Percentiles rank a stretch among this genome's conserved stretches.
phyloP scores from a whole-genome alignment of 2,113 vertebrate species.

The Phocoena phocoena region DNA sequence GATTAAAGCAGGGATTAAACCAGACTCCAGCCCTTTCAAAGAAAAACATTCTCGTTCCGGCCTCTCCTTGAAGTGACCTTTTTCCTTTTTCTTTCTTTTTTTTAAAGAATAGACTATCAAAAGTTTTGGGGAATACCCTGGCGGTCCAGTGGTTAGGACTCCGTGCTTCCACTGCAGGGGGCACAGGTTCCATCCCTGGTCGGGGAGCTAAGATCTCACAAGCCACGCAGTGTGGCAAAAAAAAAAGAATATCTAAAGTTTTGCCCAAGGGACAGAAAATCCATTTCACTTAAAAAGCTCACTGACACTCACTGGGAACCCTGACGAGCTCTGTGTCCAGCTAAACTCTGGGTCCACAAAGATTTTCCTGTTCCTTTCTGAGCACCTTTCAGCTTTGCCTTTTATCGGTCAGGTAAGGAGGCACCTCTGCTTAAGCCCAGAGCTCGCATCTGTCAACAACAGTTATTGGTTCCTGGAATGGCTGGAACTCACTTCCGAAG shows the following conservation, averaged over 20 bases:
- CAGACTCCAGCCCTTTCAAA: neutral
- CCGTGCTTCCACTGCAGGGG: too few species aligned
- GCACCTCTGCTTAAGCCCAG: neutral
- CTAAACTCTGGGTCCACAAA: neutral
- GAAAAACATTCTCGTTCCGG: neutral
- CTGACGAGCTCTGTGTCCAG: neutral
- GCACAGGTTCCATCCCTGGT: too few species aligned
- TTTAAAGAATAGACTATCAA: neutral
- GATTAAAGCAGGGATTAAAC: neutral
- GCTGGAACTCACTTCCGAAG: neutral
- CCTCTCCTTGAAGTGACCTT: neutral
- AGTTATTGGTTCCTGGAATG: accelerated
- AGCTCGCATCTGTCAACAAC: neutral
- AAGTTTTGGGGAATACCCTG: too few species aligned
- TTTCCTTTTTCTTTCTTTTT: neutral
- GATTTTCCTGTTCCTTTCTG: neutral
- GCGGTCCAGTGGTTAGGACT: too few species aligned
- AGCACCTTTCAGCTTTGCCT: neutral
- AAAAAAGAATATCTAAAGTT: neutral
- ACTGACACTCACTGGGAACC: neutral
- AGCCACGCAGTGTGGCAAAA: too few species aligned
- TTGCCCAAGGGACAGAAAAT: neutral
- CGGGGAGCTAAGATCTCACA: too few species aligned
- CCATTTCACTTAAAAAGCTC: neutral
- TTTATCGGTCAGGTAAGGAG: neutral